A percentile compares a stretch with the other conserved stretches of the same genome.
Evolutionary conservation across 2,113 vertebrate genomes (phyloP).

Genomic region (Upupa epops): DNA sequence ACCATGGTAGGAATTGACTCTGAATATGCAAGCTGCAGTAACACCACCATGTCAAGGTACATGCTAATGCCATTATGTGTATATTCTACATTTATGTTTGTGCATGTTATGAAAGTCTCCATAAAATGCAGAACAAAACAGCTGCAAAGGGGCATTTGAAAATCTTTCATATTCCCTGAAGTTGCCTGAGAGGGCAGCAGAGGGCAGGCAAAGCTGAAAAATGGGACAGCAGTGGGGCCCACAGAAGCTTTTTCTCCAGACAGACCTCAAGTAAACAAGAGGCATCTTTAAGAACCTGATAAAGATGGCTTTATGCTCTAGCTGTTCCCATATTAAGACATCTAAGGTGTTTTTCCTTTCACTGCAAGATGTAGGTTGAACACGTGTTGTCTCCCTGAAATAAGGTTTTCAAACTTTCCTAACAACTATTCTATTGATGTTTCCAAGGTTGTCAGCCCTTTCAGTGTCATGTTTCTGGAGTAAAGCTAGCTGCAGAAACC

Average conservation of each 20-base stretch:
- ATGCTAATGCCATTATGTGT: not conserved
- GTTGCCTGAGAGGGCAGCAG: conserved; percentile 54
- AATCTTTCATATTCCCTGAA: not conserved
- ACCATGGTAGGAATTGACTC: not conserved
- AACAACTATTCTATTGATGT: too few species aligned
- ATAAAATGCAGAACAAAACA: not conserved
- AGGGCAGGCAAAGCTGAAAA: conserved; percentile 38
- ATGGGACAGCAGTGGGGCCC: not conserved
- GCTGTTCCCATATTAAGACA: not conserved
- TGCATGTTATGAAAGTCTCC: not conserved
- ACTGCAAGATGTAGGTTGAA: too few species aligned
- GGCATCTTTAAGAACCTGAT: not conserved
- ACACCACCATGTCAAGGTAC: too few species aligned
- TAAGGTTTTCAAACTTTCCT: too few species aligned
- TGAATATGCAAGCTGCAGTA: not conserved
- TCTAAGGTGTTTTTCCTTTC: too few species aligned
- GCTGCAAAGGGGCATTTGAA: not conserved
- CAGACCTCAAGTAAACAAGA: not conserved
- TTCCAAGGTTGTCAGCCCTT: too few species aligned
- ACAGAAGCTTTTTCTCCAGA: not conserved
- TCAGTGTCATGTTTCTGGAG: too few species aligned
- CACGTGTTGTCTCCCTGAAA: too few species aligned
- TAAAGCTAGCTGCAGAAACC: too few species aligned
- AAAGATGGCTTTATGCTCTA: not conserved
- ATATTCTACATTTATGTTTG: not conserved